These are phyloP conservation scores for Actinemys pallida DNA, from an alignment of 2,113 vertebrate species.

Conservation along the genomic window DNA sequence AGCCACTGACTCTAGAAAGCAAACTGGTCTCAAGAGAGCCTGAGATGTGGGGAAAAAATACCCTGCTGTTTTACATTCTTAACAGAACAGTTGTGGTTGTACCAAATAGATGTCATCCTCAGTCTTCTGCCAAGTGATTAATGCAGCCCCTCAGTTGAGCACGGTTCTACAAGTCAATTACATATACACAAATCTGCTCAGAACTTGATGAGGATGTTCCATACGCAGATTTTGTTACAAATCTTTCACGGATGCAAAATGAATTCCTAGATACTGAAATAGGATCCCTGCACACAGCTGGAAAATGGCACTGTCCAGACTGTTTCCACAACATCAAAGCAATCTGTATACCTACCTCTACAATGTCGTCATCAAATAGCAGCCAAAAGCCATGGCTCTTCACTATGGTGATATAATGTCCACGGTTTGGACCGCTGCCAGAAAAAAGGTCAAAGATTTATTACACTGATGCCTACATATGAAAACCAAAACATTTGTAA, in stretches of 20 bases:
- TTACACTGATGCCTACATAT: not conserved
- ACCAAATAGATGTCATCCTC: not conserved
- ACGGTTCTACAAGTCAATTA: rapidly evolving
- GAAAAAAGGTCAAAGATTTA: not conserved
- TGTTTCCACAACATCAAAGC: rapidly evolving
- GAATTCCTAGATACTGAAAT: not conserved
- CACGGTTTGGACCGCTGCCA: slow-evolving; percentile 90
- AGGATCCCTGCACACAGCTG: not conserved
- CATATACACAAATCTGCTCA: not conserved
- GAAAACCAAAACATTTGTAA: not conserved
- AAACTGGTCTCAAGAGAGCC: not conserved
- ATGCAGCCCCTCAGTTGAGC: rapidly evolving
- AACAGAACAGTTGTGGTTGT: not conserved
- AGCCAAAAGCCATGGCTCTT: slow-evolving; percentile 95
- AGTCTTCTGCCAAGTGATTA: not conserved
- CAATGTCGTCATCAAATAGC: slow-evolving; percentile 93
- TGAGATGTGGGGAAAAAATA: not conserved
- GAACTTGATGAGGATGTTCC: not conserved
- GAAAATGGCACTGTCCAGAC: not conserved
- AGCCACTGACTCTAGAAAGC: not conserved
- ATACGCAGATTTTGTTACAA: not conserved
- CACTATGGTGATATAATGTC: slow-evolving; percentile 94
- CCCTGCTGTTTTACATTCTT: not conserved
- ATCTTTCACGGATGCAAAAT: not conserved
- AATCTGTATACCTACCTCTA: slow-evolving; percentile 82